Conservation (phyloP, 2,888 invertebrate genomes). For the Hydrotaea cyrtoneurina region DNA sequence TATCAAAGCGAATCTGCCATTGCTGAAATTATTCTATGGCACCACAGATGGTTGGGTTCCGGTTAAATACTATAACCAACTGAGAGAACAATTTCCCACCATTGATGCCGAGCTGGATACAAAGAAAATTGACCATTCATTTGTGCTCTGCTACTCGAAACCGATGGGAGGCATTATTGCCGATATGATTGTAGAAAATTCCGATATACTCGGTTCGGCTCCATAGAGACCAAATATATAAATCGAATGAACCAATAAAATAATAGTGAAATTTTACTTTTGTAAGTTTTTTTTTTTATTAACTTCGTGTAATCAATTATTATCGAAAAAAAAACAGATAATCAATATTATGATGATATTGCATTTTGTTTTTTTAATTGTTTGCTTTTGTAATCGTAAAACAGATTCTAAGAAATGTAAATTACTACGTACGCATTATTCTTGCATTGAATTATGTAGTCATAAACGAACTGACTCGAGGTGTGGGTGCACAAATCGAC, state of each 20-base stretch:
- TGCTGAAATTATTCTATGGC: slow-evolving; percentile 91
- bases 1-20: slow-evolving; percentile 83
- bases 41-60: slow-evolving; percentile 92
- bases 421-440: no score
- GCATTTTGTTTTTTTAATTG: not conserved
- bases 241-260: no score
- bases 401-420: no score
- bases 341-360: not conserved
- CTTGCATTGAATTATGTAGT: no score
- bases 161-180: slow-evolving; percentile 82
- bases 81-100: slow-evolving; percentile 84
- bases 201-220: slow-evolving; percentile 56
- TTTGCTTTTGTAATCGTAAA: no score
- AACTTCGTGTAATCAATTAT: slow-evolving; percentile 1
- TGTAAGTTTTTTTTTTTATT: not conserved
- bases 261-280: not conserved
- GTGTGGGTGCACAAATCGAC: no score
- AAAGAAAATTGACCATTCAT: slow-evolving; percentile 87
- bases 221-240: slow-evolving; percentile 31
- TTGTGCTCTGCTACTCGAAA: slow-evolving; percentile 86
- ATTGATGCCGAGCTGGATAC: slow-evolving; percentile 84
- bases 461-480: no score
- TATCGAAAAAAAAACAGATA: not conserved
- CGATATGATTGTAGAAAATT: slow-evolving; percentile 77
- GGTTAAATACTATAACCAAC: slow-evolving; percentile 85